Conservation (phyloP, 2,113 vertebrate species). For the Symphodus melops region DNA sequence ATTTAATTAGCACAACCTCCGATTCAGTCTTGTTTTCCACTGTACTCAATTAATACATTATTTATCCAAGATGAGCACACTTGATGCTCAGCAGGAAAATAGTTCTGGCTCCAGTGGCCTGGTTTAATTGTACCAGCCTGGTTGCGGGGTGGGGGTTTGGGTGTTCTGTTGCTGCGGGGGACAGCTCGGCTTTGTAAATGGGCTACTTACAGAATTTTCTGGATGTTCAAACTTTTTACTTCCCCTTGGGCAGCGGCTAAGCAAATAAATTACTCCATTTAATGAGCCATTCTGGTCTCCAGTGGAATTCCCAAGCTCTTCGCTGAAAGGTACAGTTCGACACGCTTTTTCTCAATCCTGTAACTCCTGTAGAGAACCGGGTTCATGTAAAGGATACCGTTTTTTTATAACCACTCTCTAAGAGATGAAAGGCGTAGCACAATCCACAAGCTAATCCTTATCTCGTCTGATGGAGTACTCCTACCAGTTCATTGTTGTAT, state of each 20-base stretch:
- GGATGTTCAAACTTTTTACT: slow-evolving; percentile 72
- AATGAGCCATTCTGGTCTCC: slow-evolving; percentile 70
- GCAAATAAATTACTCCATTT: slow-evolving; percentile 78
- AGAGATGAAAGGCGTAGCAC: slow-evolving; percentile 69
- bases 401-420: slow-evolving; percentile 27
- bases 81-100: slow-evolving; percentile 53
- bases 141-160: slow-evolving; percentile 32
- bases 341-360: slow-evolving; percentile 56
- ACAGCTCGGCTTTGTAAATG: slow-evolving; percentile 74
- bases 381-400: slow-evolving; percentile 80
- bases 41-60: slow-evolving; percentile 28
- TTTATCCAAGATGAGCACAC: slow-evolving; percentile 43
- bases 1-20: slow-evolving; percentile 9
- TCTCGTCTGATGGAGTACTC: slow-evolving; percentile 61
- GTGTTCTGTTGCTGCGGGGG: slow-evolving; percentile 61
- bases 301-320: slow-evolving; percentile 62
- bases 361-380: slow-evolving; percentile 59
- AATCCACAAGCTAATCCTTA: slow-evolving; percentile 72
- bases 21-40: slow-evolving; percentile 14
- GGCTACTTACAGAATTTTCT: slow-evolving; percentile 73
- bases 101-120: slow-evolving; percentile 50
- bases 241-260: slow-evolving; percentile 65
- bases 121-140: slow-evolving; percentile 62
- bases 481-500: slow-evolving; percentile 25
- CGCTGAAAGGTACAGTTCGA: slow-evolving; percentile 63